Percentiles rank a stretch among this genome's conserved stretches.
Evolutionary conservation across 2,797 vertebrate species (phyloP).

Genomic region (Brachyrhaphis roseni): DNA sequence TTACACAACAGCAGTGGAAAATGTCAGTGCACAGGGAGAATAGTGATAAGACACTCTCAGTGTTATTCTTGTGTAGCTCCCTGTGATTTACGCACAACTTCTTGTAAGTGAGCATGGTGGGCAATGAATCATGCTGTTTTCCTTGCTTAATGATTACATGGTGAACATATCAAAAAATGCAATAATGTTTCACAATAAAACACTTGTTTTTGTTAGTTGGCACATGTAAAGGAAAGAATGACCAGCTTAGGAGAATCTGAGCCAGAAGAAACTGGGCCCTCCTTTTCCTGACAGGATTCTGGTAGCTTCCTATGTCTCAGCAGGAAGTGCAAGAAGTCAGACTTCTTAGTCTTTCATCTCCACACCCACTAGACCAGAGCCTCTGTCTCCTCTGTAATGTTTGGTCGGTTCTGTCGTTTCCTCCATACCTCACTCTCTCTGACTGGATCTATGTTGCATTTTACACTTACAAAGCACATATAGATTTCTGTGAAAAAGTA

Average conservation of each 20-base stretch:
- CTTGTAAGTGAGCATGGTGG: conserved; percentile 17
- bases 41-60: conserved; percentile 54
- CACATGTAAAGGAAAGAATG: conserved; percentile 43
- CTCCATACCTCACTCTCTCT: conserved; percentile 14
- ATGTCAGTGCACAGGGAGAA: conserved; percentile 71
- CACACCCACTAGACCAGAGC: conserved; percentile 57
- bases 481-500: not conserved
- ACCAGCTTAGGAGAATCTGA: conserved; percentile 57
- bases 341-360: conserved; percentile 67
- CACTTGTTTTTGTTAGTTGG: conserved; percentile 5
- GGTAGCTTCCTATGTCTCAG: conserved; percentile 79
- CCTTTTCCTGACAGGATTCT: conserved; percentile 81
- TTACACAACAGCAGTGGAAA: conserved; percentile 69
- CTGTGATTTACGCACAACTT: conserved; percentile 23
- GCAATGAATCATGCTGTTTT: conserved; percentile 32
- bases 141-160: conserved; percentile 5
- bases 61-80: conserved; percentile 24
- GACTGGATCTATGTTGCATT: conserved; percentile 19
- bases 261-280: conserved; percentile 63
- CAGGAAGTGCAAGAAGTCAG: conserved; percentile 79
- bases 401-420: conserved; percentile 18
- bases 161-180: not conserved
- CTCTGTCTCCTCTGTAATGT: conserved; percentile 32
- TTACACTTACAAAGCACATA: conserved; percentile 8
- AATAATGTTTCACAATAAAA: conserved; percentile 16